Percentiles rank a stretch among this genome's conserved stretches.
Conservation (phyloP, 1,140 invertebrate species). For the Drosophila sechellia region DNA sequence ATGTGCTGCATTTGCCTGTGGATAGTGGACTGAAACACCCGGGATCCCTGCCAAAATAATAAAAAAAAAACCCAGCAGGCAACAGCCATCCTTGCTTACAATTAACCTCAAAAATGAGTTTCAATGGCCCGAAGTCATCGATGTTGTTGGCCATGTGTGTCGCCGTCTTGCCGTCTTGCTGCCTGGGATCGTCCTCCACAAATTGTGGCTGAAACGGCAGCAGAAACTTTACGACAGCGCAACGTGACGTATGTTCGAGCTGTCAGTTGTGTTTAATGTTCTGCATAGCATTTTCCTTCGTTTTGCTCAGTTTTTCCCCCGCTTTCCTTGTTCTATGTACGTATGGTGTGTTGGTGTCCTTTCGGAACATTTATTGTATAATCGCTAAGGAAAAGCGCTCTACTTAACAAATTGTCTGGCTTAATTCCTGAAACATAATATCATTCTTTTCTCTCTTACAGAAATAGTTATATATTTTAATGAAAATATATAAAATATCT, state of each 20-base stretch:
- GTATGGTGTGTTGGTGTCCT: constrained; percentile 7
- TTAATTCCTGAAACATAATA: not conserved
- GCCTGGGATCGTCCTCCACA: constrained; percentile 27
- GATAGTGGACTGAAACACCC: constrained; percentile 3
- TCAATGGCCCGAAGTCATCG: constrained; percentile 83
- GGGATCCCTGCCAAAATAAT: not conserved
- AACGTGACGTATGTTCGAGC: constrained; percentile 78
- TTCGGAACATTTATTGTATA: constrained; percentile 2
- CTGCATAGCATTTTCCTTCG: constrained; percentile 50
- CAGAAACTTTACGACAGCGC: constrained; percentile 76
- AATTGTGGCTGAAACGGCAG: constrained; percentile 39
- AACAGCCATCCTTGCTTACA: constrained; percentile 72
- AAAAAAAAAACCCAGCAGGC: not conserved
- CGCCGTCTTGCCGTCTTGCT: constrained; percentile 42
- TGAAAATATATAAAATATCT: too few species aligned
- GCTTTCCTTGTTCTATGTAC: not conserved
- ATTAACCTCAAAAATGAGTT: constrained; percentile 84
- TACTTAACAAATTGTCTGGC: not conserved
- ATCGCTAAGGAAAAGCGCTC: not conserved
- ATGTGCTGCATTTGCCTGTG: constrained; percentile 33
- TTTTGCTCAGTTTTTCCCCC: constrained; percentile 10
- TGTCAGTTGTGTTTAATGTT: constrained; percentile 82
- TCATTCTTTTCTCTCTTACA: not conserved
- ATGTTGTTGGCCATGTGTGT: constrained; percentile 48
- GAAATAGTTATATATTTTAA: too few species aligned